A percentile compares a stretch with the other conserved stretches of the same genome.
phyloP scores from a whole-genome alignment of 2,113 vertebrate species.

The Lates calcarifer region DNA sequence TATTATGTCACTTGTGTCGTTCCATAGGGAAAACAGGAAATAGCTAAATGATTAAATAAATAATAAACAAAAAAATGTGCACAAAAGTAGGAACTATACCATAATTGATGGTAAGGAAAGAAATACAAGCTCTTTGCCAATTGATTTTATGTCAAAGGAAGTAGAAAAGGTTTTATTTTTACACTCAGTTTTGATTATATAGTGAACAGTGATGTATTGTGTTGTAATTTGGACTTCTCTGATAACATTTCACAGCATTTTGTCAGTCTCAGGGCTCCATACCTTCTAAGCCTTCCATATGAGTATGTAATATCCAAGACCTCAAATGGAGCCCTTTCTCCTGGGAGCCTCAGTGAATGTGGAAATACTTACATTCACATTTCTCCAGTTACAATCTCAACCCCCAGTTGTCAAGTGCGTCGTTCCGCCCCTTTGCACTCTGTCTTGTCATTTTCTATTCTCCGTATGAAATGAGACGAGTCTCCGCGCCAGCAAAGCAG shows the following conservation, averaged over 20 bases:
- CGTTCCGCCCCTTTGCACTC: constrained; percentile 66
- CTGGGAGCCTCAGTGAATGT: constrained; percentile 53
- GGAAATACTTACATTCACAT: constrained; percentile 75
- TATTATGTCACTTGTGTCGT: too few relatives aligned
- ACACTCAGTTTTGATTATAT: too few relatives aligned
- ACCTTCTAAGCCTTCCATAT: constrained; percentile 19
- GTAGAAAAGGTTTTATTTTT: too few relatives aligned
- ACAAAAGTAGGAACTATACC: too few relatives aligned
- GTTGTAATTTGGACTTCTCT: neutral
- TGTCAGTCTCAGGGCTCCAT: constrained; percentile 10
- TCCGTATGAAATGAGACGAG: constrained; percentile 72
- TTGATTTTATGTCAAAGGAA: too few relatives aligned
- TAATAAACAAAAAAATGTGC: too few relatives aligned
- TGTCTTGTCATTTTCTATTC: constrained; percentile 78
- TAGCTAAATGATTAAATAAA: too few relatives aligned
- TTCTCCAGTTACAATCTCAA: constrained; percentile 79
- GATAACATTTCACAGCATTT: neutral
- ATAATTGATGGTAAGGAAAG: too few relatives aligned
- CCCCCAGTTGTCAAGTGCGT: constrained; percentile 62
- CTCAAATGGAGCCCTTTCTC: constrained; percentile 23
- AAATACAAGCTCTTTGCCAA: too few relatives aligned
- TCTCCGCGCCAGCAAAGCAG: constrained; percentile 58
- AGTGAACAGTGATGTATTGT: neutral
- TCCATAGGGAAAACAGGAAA: too few relatives aligned
- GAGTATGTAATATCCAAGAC: constrained; percentile 30